These are phyloP conservation scores for Lytechinus variegatus DNA, from an alignment of 35 echinoderm and acorn worm genomes.

Conservation along the genomic window DNA sequence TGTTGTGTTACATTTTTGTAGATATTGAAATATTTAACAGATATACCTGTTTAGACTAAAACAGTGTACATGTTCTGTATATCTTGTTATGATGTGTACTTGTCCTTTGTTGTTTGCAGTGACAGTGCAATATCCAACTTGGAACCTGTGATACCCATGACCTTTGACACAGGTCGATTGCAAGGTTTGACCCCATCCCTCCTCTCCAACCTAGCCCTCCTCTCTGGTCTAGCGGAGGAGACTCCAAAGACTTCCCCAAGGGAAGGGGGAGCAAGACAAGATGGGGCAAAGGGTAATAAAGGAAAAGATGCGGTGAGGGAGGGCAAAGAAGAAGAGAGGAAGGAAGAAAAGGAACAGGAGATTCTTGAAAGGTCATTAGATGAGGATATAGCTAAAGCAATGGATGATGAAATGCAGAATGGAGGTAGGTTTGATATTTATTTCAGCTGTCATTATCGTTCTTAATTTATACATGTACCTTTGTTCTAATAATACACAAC, in stretches of 20 bases:
- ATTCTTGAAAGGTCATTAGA: slow-evolving; percentile 87
- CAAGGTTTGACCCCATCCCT: slow-evolving; percentile 69
- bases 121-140: slow-evolving; percentile 91
- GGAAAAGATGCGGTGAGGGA: background rate
- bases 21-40: background rate
- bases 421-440: background rate
- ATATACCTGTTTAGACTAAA: background rate
- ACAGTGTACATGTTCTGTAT: background rate
- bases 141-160: slow-evolving; percentile 70
- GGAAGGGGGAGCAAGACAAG: slow-evolving; percentile 14
- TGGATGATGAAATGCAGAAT: slow-evolving; percentile 72
- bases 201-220: slow-evolving; percentile 78
- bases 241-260: slow-evolving; percentile 31
- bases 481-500: background rate
- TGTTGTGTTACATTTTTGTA: background rate
- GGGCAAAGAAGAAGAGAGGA: slow-evolving; percentile 18
- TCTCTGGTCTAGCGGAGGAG: slow-evolving; percentile 83
- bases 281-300: background rate
- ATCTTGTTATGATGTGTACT: background rate
- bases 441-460: background rate
- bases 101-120: slow-evolving; percentile 53
- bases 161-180: slow-evolving; percentile 71
- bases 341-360: slow-evolving; percentile 61
- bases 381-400: slow-evolving; percentile 92
- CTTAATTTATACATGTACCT: background rate